Evolutionary conservation across 2,113 vertebrate species (phyloP), one percentile per base, ranked within the genome.

Genomic region (Oryzias javanicus): DNA sequence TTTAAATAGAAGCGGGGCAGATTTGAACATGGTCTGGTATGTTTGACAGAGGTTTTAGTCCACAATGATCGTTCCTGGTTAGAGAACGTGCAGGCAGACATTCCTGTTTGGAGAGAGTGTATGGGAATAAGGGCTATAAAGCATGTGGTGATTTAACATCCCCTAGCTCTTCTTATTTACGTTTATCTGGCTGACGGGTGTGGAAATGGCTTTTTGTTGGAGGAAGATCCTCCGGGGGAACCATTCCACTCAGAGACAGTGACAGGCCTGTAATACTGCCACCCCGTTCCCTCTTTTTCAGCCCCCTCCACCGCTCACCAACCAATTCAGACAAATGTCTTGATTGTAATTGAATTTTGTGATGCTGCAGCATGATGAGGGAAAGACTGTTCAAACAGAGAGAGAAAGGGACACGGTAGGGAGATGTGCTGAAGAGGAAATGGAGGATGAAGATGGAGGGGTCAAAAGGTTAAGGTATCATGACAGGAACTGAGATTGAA

Each of bases 271-370:
- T 82, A 88, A 85, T 80, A 46, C 64, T 60, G 69, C 79, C 86
- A 57, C 49, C 62, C 14, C 45, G 14, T 2, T 1, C 79, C 62
- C 56, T 72, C 42, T 70, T 14, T 55, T 19, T 5, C 42, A 15
- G 50, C 29, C 40, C 54, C 67, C 52, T 19, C 75, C 45, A 62
- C 51, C 64, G 65, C 52, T 73, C 65, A 35, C 59, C 60, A 13
- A 53, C 59, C 80, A 40, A 48, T 44, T 70, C 80, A 80, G 81
- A 90, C 89, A 89, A 87, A 89, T 87, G 88, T 88, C 74, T 73
- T 91, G 87, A 88, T 90, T 82, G 80, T 91, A 91, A 93, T 91
- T 91, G 85, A 89, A 90, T 93, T 94, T 92, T 49, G 89, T 68
- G 77, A 79, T 68, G 74, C 70, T 72, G 72, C 81, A 60, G 55